Percentiles rank a stretch among this genome's conserved stretches.
Evolutionary conservation across 2,888 invertebrate species (phyloP).

Genomic region (Heliconius erato): DNA sequence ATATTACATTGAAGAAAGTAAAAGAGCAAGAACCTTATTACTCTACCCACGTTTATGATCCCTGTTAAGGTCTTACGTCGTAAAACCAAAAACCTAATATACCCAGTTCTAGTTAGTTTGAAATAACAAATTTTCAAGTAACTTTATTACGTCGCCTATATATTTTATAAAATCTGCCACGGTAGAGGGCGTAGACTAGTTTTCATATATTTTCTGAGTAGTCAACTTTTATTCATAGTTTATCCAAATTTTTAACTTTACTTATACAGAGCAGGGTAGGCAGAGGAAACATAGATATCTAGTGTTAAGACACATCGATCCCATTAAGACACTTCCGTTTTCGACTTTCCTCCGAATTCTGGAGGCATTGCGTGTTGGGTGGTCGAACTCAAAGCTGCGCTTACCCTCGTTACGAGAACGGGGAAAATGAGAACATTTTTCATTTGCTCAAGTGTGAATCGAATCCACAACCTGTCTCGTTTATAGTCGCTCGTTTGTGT

Average conservation of each 20-base stretch:
- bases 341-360: neutral
- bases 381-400: too few species aligned
- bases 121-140: constrained; percentile 42
- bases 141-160: constrained; percentile 37
- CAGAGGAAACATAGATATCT: neutral
- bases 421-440: too few species aligned
- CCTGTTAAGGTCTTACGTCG: constrained; percentile 30
- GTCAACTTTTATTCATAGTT: constrained; percentile 40
- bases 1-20: constrained; percentile 17
- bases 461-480: too few species aligned
- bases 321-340: neutral
- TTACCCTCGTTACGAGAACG: too few species aligned
- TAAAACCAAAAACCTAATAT: constrained; percentile 35
- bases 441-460: too few species aligned
- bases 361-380: neutral
- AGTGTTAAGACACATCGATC: neutral
- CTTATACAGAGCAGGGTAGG: neutral
- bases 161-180: constrained; percentile 44
- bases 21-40: constrained; percentile 30
- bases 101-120: constrained; percentile 34
- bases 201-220: constrained; percentile 53
- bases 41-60: constrained; percentile 35
- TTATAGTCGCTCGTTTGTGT: too few species aligned
- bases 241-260: neutral
- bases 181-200: constrained; percentile 52